Percentiles rank a stretch among this genome's conserved stretches.
Evolutionary conservation across 2,797 vertebrate genomes (phyloP).

Genomic region (Nyctalus aviator): DNA sequence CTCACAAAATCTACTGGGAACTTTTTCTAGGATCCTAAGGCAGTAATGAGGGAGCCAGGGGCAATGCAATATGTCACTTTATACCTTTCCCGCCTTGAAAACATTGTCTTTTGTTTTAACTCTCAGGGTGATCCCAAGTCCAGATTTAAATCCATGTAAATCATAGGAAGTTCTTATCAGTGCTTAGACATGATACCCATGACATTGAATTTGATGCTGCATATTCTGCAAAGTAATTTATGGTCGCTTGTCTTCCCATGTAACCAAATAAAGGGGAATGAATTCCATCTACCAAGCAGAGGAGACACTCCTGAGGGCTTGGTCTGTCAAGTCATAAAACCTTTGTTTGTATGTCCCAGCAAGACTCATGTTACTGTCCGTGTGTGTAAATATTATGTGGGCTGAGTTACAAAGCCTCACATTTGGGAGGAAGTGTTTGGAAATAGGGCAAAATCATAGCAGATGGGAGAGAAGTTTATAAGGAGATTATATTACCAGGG

Average conservation of each 20-base stretch:
- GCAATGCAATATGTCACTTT: neutral
- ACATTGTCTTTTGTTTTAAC: neutral
- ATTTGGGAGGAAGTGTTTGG: neutral
- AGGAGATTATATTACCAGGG: slow-evolving; percentile 26
- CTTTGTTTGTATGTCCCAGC: neutral
- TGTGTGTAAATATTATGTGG: neutral
- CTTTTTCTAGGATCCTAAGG: neutral
- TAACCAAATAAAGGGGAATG: neutral
- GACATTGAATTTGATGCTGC: neutral
- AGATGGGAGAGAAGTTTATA: slow-evolving; percentile 47
- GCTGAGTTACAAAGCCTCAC: neutral
- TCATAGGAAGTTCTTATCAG: neutral
- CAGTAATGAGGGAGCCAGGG: neutral
- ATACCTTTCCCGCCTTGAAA: neutral
- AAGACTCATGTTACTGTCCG: neutral
- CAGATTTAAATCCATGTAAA: neutral
- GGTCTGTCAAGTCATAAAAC: neutral
- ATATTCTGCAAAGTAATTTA: slow-evolving; percentile 3
- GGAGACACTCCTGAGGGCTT: neutral
- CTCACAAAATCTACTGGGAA: neutral
- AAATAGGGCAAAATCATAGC: slow-evolving; percentile 23
- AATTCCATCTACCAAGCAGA: neutral
- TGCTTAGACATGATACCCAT: neutral
- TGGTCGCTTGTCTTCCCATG: neutral
- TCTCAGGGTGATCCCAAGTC: neutral